Evolutionary conservation across 37 sponge, comb jelly and placozoan species (phyloP), one percentile per base, ranked within the genome.

Genomic region (Aplysina aerophoba): DNA sequence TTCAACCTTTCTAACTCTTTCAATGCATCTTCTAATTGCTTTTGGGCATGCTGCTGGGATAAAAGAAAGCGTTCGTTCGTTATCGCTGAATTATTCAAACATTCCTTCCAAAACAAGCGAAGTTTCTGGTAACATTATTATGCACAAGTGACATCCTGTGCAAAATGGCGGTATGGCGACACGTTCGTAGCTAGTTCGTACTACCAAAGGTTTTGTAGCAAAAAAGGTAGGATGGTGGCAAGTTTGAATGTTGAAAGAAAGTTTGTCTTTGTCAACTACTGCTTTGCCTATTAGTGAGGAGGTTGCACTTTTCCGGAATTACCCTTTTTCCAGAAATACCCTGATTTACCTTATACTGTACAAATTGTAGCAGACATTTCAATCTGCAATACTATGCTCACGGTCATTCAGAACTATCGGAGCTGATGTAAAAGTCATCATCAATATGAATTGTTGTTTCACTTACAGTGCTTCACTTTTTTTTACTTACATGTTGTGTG

Each of bases 331-430:
- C 65, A 6, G 44, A 65, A 65, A 16, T 68, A 37, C 22, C 67
- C 54, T 66, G 53, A 65, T 56, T 83, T 34, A 83, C 69, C 53
- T 66, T 65, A 83, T n/a, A n/a, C n/a, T n/a, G n/a, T n/a, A n/a
- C n/a, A n/a, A n/a, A n/a, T n/a, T n/a, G n/a, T n/a, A n/a, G n/a
- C n/a, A n/a, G n/a, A n/a, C n/a, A n/a, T n/a, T n/a, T n/a, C n/a
- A n/a, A n/a, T n/a, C n/a, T n/a, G n/a, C n/a, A n/a, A n/a, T n/a
- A n/a, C n/a, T n/a, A n/a, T n/a, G n/a, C n/a, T n/a, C n/a, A n/a
- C n/a, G n/a, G n/a, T n/a, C n/a, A n/a, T n/a, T n/a, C n/a, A n/a
- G n/a, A n/a, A n/a, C n/a, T n/a, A n/a, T n/a, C n/a, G n/a, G n/a
- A n/a, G n/a, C n/a, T n/a, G n/a, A n/a, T n/a, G n/a, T n/a, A n/a